Conservation (phyloP, 2,797 vertebrate genomes). For the Paratrypauchen microcephalus region DNA sequence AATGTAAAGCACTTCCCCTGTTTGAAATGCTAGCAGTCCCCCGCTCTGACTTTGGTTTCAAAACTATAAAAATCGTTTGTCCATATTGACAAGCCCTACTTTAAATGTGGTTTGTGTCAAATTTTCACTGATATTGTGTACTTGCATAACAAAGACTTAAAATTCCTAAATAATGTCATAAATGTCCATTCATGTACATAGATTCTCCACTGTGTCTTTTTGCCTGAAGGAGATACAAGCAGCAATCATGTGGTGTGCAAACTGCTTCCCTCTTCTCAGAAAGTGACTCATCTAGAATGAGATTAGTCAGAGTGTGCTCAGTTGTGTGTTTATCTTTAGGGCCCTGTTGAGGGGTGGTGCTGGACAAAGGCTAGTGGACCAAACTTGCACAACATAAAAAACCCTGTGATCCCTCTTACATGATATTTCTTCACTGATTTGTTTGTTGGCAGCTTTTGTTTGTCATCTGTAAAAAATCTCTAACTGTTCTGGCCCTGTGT, state of each 20-base stretch:
- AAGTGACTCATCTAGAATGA: constrained; percentile 73
- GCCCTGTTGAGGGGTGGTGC: constrained; percentile 18
- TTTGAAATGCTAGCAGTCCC: no score
- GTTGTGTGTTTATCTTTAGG: constrained; percentile 48
- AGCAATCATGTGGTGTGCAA: constrained; percentile 61
- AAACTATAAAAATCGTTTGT: no score
- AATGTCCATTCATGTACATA: constrained; percentile 42
- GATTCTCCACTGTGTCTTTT: constrained; percentile 34
- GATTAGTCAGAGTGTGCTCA: constrained; percentile 62
- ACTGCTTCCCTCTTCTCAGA: constrained; percentile 59
- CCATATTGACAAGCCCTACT: neutral
- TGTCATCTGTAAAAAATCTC: constrained; percentile 33
- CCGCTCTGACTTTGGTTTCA: no score
- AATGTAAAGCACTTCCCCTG: no score
- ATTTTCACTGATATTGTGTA: neutral
- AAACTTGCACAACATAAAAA: constrained; percentile 7
- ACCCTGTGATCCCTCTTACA: constrained; percentile 6
- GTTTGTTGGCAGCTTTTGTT: constrained; percentile 43
- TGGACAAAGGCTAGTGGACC: constrained; percentile 20
- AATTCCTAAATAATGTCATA: neutral
- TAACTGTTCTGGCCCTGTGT: constrained; percentile 11
- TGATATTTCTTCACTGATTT: constrained; percentile 30
- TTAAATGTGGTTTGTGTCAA: neutral
- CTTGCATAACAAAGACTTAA: neutral
- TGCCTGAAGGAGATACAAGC: constrained; percentile 37